Conservation (phyloP, 2,888 invertebrate species). For the Rotaria macrura region DNA sequence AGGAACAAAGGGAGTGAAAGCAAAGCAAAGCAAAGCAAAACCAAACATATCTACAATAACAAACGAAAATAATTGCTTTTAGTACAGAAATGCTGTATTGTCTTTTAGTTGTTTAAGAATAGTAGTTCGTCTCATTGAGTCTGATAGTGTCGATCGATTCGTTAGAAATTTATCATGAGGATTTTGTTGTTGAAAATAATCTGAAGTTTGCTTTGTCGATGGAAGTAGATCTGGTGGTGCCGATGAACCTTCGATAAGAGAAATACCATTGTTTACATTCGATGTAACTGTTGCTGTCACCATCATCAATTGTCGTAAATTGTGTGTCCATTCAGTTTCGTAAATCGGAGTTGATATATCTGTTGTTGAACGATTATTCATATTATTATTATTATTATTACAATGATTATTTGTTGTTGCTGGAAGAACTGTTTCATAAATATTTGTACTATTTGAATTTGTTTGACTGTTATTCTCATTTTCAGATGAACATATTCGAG, state of each 20-base stretch:
- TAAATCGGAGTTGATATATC: not conserved
- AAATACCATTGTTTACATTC: not conserved
- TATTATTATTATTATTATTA: not conserved
- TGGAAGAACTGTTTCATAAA: slow-evolving; percentile 14
- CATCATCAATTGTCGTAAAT: not conserved
- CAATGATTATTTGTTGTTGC: too few relatives aligned
- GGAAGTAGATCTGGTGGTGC: not conserved
- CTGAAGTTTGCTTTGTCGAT: not conserved
- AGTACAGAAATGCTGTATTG: slow-evolving; percentile 1
- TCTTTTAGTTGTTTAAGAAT: not conserved
- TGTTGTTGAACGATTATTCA: not conserved
- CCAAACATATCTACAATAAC: not conserved
- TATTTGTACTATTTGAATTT: not conserved
- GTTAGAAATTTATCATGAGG: not conserved
- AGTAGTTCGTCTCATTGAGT: not conserved
- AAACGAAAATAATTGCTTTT: not conserved
- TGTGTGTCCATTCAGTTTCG: slow-evolving; percentile 19
- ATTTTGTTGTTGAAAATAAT: slow-evolving; percentile 20
- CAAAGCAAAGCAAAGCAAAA: not conserved
- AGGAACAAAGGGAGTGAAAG: not conserved
- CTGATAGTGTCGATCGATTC: not conserved
- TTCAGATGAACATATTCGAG: not conserved
- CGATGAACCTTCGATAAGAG: not conserved
- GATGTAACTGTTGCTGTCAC: not conserved
- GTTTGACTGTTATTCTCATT: not conserved